Conservation (phyloP, 2,888 invertebrate species). For the Ophioninae sp. region DNA sequence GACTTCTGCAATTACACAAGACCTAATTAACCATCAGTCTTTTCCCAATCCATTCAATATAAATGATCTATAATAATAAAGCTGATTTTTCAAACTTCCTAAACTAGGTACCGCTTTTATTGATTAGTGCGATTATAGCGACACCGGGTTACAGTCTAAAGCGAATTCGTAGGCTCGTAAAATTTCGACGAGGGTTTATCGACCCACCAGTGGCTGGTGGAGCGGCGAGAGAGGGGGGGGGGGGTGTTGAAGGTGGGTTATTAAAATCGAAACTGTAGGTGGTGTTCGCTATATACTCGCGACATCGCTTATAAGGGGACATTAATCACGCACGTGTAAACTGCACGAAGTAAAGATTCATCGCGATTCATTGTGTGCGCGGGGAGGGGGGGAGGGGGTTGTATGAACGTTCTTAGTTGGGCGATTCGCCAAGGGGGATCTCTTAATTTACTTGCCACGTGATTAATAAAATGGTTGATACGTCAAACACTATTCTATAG, state of each 20-base stretch:
- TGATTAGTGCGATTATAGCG: neutral
- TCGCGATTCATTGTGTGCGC: constrained; percentile 4
- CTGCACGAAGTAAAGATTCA: constrained; percentile 5
- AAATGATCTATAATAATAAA: neutral
- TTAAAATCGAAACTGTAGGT: constrained; percentile 70
- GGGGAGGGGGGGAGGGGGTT: too few species aligned
- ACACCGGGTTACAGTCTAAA: constrained; percentile 1
- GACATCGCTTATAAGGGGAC: constrained; percentile 61
- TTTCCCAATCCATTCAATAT: too few species aligned
- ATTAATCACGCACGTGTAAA: constrained; percentile 70
- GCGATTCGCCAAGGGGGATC: neutral
- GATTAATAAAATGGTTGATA: neutral
- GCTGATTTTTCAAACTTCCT: neutral
- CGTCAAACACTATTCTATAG: neutral
- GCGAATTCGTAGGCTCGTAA: constrained; percentile 5
- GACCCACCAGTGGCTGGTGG: neutral
- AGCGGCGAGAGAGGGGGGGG: constrained; percentile 36
- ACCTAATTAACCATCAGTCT: too few species aligned
- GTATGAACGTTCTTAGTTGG: constrained; percentile 14
- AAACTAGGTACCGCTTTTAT: neutral
- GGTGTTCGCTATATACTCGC: constrained; percentile 43
- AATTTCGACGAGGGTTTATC: neutral
- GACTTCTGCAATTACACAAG: too few species aligned
- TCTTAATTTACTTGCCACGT: neutral
- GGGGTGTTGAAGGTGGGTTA: constrained; percentile 62